Percentiles rank a stretch among this genome's conserved stretches.
Conservation (phyloP, 1,140 invertebrate genomes). For the Orchestia grillus region DNA sequence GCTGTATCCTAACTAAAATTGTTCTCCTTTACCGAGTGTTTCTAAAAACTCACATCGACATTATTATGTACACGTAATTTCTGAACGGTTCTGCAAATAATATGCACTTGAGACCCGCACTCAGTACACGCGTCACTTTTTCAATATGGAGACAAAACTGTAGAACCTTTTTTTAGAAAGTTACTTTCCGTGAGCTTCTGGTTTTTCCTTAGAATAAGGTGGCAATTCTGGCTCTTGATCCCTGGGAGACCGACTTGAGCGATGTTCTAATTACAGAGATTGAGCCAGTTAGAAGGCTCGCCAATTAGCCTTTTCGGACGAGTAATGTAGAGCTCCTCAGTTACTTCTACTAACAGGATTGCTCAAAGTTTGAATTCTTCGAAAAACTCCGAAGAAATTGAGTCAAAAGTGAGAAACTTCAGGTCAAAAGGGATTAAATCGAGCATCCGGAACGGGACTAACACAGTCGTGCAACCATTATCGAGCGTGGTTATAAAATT, state of each 20-base stretch:
- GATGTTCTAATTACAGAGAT: neutral
- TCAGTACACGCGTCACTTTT: too few species aligned
- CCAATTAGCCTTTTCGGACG: neutral
- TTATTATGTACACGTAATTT: too few species aligned
- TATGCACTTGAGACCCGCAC: too few species aligned
- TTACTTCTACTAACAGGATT: neutral
- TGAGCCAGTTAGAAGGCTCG: neutral
- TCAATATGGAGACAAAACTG: neutral
- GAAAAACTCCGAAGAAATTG: neutral
- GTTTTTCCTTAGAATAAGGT: neutral
- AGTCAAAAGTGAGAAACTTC: neutral
- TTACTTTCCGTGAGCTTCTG: neutral
- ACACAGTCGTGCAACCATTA: neutral
- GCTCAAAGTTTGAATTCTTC: neutral
- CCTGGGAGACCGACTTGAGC: neutral
- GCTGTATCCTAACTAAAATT: too few species aligned
- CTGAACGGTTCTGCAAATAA: too few species aligned
- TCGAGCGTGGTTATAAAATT: neutral
- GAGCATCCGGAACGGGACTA: neutral
- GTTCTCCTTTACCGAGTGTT: too few species aligned
- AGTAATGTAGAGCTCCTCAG: neutral
- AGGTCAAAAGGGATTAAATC: neutral
- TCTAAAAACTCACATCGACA: too few species aligned
- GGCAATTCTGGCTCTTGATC: neutral
- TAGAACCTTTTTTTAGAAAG: neutral